A percentile compares a stretch with the other conserved stretches of the same genome.
These are phyloP conservation scores for Drosophila picticornis DNA, from an alignment of 2,888 invertebrate genomes.

Conservation along the genomic window DNA sequence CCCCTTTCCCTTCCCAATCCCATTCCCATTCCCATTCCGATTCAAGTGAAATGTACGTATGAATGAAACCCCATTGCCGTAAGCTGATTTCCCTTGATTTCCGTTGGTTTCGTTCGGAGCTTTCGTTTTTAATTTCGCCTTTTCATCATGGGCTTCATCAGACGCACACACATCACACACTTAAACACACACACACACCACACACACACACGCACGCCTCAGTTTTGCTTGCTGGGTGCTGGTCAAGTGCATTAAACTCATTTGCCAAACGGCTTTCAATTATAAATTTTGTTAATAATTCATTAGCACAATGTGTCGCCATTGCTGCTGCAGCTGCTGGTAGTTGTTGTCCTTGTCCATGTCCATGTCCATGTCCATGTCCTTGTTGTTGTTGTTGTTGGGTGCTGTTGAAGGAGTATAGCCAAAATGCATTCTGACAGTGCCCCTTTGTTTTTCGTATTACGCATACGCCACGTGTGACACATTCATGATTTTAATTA, in stretches of 20 bases:
- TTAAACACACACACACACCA: conserved; percentile 4
- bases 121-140: conserved; percentile 47
- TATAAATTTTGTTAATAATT: conserved; percentile 83
- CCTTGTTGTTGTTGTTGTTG: conserved; percentile 22
- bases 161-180: conserved; percentile 5
- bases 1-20: neutral
- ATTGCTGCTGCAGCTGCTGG: conserved; percentile 9
- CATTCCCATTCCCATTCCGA: neutral
- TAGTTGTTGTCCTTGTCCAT: conserved; percentile 2
- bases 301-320: conserved; percentile 81
- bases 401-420: conserved; percentile 36
- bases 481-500: neutral
- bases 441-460: conserved; percentile 13
- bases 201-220: conserved; percentile 1
- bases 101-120: conserved; percentile 34
- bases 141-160: conserved; percentile 41
- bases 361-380: conserved; percentile 25
- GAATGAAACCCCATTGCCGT: conserved; percentile 36
- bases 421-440: conserved; percentile 58
- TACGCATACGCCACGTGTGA: conserved; percentile 63
- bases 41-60: neutral
- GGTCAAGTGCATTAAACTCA: conserved; percentile 76
- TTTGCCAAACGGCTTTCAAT: conserved; percentile 83
- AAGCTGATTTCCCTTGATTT: conserved; percentile 74
- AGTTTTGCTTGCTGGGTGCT: conserved; percentile 9